Evolutionary conservation across 2,797 vertebrate species (phyloP), one percentile per base, ranked within the genome.

Genomic region (Capromys pilorides): DNA sequence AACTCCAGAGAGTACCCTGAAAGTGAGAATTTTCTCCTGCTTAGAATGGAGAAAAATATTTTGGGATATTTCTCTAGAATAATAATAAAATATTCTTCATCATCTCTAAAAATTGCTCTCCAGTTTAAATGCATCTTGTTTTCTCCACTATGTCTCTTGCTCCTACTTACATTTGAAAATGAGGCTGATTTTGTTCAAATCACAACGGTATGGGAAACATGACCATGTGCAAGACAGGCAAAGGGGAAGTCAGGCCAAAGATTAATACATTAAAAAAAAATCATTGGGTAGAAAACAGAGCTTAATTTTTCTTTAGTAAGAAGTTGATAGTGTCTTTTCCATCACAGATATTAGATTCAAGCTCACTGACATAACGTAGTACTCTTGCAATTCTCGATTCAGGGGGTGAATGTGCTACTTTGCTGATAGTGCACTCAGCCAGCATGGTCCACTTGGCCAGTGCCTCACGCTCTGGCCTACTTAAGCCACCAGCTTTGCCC

Each of bases 151-250:
- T 10, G 49, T 83, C 21, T 54, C 39, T 86, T 92, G 33, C 28
- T 95, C 59, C 69, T 71, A 88, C 41, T 95, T 94, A 77, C 45
- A 31, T 59, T 94, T 71, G 57, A 75, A 88, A 92, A 61, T 10
- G 36, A 94, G 31, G 2, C 31, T 83, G 8, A 21, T 45, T 77
- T 67, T 39, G 45, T 45, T 41, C 88, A 90, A 64, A 77, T 90
- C 5, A 16, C 4, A 12, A 5, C 8, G 0, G 2, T 28, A 2
- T 82, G 73, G 67, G 21, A 90, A 81, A 81, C 22, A 8, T 22
- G 54, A 62, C 8, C 41, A 21, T 41, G 79, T n/a, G 11, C 59
- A 87, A 83, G 54, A 66, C 33, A 10, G 22, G 9, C 5, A 1
- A 36, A n/a, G 41, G 2, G 11, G 26, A 10, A 18, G 16, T 39